Evolutionary conservation across 2,888 invertebrate genomes (phyloP).

Genomic region (Lampropteryx suffumata): DNA sequence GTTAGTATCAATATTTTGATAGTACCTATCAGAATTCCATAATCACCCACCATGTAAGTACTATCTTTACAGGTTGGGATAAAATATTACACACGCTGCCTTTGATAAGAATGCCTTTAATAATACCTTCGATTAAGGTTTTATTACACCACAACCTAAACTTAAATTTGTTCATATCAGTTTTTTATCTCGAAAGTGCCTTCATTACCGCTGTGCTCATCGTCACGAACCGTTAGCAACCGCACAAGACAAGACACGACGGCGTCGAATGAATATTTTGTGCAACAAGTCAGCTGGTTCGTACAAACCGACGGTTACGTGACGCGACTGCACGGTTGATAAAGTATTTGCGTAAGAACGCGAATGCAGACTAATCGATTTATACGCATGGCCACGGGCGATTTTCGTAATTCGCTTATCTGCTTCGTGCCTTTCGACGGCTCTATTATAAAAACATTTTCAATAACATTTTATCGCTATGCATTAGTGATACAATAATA

Average conservation of each 20-base stretch:
- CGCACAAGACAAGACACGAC: constrained; percentile 41
- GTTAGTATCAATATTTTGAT: too few species aligned
- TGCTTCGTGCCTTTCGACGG: constrained; percentile 51
- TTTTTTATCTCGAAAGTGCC: constrained; percentile 15
- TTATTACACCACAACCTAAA: too few species aligned
- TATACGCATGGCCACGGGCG: constrained; percentile 66
- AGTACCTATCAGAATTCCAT: too few species aligned
- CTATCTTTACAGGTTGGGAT: too few species aligned
- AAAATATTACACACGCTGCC: too few species aligned
- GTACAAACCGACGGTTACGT: constrained; percentile 66
- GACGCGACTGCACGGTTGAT: constrained; percentile 71
- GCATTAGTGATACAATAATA: constrained; percentile 18
- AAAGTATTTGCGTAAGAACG: constrained; percentile 72
- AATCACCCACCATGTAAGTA: too few species aligned
- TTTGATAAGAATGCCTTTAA: too few species aligned
- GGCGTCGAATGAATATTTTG: constrained; percentile 48
- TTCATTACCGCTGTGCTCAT: constrained; percentile 18
- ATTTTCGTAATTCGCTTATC: constrained; percentile 77
- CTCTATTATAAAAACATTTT: constrained; percentile 48
- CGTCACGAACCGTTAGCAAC: constrained; percentile 49
- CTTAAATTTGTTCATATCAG: constrained; percentile 16
- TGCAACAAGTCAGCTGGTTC: constrained; percentile 59
- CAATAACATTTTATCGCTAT: constrained; percentile 41
- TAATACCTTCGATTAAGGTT: too few species aligned
- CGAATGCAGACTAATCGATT: constrained; percentile 74